phyloP scores from a whole-genome alignment of 1,140 invertebrate species.

The Atta colombica region DNA sequence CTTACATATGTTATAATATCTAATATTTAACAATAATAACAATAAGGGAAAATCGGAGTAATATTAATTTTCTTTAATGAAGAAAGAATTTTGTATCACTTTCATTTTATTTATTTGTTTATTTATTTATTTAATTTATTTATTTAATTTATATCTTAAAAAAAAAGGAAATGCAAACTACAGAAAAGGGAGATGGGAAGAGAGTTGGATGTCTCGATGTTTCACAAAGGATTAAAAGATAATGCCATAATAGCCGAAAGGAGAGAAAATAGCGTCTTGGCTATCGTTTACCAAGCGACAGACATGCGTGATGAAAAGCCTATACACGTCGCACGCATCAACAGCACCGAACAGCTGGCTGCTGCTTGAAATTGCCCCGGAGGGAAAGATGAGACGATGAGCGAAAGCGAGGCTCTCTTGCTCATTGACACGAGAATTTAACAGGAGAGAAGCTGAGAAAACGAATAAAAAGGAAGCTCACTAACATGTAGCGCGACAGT shows the following conservation, averaged over 20 bases:
- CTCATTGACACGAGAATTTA: conserved; percentile 64
- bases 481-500: background rate
- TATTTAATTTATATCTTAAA: too few species aligned
- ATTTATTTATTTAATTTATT: too few species aligned
- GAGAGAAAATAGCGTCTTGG: background rate
- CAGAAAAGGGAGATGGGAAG: background rate
- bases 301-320: conserved; percentile 23
- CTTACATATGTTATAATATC: background rate
- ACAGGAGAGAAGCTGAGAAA: conserved; percentile 57
- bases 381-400: conserved; percentile 50
- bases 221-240: background rate
- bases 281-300: conserved; percentile 7
- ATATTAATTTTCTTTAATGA: background rate
- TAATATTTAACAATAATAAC: too few species aligned
- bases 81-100: background rate
- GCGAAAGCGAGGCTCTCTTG: conserved; percentile 51
- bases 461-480: conserved; percentile 45
- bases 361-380: conserved; percentile 37
- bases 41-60: too few species aligned
- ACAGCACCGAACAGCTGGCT: conserved; percentile 27
- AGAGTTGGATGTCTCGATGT: background rate
- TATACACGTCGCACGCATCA: conserved; percentile 6
- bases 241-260: background rate
- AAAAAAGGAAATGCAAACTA: background rate
- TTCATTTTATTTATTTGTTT: background rate